Percentiles rank a stretch among this genome's conserved stretches.
phyloP scores from a whole-genome alignment of 2,888 invertebrate species.

The Xylocampa areola region DNA sequence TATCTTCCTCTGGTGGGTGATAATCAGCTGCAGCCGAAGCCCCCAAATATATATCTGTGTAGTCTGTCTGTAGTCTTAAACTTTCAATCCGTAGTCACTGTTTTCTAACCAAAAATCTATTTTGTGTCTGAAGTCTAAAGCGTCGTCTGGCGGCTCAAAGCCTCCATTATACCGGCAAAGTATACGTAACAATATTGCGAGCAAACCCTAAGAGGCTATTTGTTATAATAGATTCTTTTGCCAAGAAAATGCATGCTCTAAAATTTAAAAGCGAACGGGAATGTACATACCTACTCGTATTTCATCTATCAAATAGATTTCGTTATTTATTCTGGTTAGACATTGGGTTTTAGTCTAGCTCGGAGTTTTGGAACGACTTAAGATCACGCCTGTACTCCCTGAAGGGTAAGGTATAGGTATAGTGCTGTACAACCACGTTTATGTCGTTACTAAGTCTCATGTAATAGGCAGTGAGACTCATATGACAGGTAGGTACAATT shows the following conservation, averaged over 20 bases:
- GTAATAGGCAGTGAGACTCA: too few species aligned
- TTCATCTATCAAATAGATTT: constrained; percentile 45
- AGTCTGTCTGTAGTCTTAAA: too few species aligned
- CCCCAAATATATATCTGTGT: too few species aligned
- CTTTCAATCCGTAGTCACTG: background rate
- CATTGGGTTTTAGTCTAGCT: constrained; percentile 8
- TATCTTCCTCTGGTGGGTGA: too few species aligned
- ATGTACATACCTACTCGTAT: too few species aligned
- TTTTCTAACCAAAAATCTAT: constrained; percentile 34
- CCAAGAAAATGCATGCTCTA: constrained; percentile 56
- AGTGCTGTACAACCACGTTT: too few species aligned
- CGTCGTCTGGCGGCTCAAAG: constrained; percentile 16
- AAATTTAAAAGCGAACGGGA: constrained; percentile 45
- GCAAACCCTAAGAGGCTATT: constrained; percentile 59
- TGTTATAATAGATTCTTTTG: constrained; percentile 60
- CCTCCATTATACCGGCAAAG: constrained; percentile 34
- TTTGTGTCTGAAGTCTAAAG: constrained; percentile 27
- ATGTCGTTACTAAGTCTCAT: too few species aligned
- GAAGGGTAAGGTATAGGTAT: too few species aligned
- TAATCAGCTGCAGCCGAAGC: too few species aligned
- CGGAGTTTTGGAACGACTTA: background rate
- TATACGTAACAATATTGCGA: constrained; percentile 50
- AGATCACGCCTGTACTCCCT: too few species aligned
- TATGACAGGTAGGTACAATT: too few species aligned
- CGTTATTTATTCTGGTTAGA: constrained; percentile 14